phyloP scores from a whole-genome alignment of 2,113 vertebrate species.

The Origma solitaria region DNA sequence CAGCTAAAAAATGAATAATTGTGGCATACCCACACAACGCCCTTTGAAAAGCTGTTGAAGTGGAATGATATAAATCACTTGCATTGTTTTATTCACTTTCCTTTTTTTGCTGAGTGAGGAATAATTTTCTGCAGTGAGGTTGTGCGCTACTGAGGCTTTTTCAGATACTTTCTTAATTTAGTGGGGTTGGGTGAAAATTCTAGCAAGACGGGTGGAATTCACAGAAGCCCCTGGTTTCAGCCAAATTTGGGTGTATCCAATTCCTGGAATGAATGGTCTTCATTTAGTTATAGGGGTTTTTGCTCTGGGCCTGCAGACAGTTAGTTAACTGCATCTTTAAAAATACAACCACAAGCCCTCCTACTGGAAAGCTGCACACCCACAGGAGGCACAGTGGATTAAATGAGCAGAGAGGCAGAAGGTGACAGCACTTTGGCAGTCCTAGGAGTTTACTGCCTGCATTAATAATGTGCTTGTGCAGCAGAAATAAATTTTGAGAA shows the following conservation, averaged over 20 bases:
- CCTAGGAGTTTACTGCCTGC: background rate
- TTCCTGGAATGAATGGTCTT: background rate
- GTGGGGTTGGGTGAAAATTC: background rate
- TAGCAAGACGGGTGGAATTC: background rate
- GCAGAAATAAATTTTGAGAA: background rate
- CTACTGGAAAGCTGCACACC: background rate
- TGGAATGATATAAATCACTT: background rate
- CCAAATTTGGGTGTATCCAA: background rate
- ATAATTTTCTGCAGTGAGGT: background rate
- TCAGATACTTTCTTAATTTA: background rate
- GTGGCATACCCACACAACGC: background rate
- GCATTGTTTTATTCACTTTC: slow-evolving; percentile 8
- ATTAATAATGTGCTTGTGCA: background rate
- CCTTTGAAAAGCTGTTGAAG: background rate
- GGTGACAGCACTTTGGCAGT: background rate
- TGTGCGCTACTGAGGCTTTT: background rate
- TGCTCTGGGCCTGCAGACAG: background rate
- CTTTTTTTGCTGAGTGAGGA: slow-evolving; percentile 7
- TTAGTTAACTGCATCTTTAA: background rate
- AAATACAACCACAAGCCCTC: background rate
- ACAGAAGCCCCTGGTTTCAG: background rate
- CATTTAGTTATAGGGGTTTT: background rate
- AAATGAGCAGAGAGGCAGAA: background rate
- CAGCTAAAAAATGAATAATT: background rate
- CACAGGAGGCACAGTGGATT: background rate